A percentile compares a stretch with the other conserved stretches of the same genome.
Evolutionary conservation across 2,113 vertebrate genomes (phyloP).

Genomic region (Phalacrocorax carbo): DNA sequence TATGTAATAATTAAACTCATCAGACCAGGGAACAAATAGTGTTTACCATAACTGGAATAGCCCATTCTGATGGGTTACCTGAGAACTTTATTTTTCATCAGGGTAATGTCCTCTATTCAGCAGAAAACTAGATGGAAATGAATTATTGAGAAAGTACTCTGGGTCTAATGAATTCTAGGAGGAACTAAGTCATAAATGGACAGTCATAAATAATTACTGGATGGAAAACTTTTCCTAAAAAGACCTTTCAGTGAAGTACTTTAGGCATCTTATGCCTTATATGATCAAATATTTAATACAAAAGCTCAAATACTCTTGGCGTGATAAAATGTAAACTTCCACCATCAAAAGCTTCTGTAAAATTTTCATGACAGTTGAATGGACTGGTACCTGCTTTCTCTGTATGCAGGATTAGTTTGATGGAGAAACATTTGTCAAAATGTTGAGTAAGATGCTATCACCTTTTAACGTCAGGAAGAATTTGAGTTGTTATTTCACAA

Average conservation of each 20-base stretch:
- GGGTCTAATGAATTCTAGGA: not conserved
- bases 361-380: not conserved
- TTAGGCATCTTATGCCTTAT: not conserved
- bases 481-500: not conserved
- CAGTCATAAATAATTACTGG: not conserved
- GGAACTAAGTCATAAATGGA: not conserved
- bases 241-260: not conserved
- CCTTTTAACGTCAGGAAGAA: conserved; percentile 22
- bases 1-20: not conserved
- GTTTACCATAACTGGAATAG: not conserved
- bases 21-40: not conserved
- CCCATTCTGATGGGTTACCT: not conserved
- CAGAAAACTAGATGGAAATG: not conserved
- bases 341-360: not conserved
- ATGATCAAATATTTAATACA: not conserved
- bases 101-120: not conserved
- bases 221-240: not conserved
- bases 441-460: not conserved
- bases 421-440: conserved; percentile 3
- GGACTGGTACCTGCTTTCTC: not conserved
- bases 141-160: not conserved
- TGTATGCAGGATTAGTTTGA: not conserved
- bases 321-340: not conserved
- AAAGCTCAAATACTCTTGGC: not conserved
- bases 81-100: not conserved